phyloP scores from a whole-genome alignment of 2,113 vertebrate genomes.

The Stegostoma tigrinum region DNA sequence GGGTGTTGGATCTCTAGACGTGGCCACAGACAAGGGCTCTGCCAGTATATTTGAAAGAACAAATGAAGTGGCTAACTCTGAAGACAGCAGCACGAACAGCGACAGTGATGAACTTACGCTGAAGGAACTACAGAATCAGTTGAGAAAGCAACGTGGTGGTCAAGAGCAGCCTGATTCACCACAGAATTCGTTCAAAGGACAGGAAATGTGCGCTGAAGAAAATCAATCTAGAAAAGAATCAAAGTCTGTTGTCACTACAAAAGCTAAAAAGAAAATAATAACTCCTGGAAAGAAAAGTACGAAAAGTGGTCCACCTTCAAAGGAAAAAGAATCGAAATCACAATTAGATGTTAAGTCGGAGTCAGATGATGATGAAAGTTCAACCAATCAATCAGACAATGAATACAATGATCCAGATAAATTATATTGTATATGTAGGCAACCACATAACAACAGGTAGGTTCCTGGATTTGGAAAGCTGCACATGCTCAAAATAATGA shows the following conservation, averaged over 20 bases:
- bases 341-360: slow-evolving; percentile 42
- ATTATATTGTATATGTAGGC: slow-evolving; percentile 77
- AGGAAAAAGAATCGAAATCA: slow-evolving; percentile 40
- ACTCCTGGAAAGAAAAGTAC: slow-evolving; percentile 6
- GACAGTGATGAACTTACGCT: slow-evolving; percentile 70
- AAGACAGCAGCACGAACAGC: slow-evolving; percentile 57
- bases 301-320: neutral
- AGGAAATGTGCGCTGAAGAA: neutral
- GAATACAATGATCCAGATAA: slow-evolving; percentile 67
- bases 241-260: neutral
- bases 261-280: neutral
- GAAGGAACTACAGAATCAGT: slow-evolving; percentile 60
- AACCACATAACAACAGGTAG: slow-evolving; percentile 82
- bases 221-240: slow-evolving; percentile 16
- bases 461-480: slow-evolving; percentile 9
- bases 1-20: neutral
- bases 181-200: neutral
- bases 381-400: slow-evolving; percentile 55
- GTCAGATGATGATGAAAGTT: slow-evolving; percentile 37
- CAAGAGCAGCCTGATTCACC: slow-evolving; percentile 42
- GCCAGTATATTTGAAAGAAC: neutral
- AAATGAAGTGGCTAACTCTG: slow-evolving; percentile 44
- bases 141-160: slow-evolving; percentile 45
- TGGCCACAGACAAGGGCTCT: slow-evolving; percentile 38
- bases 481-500: neutral